Evolutionary conservation across 2,797 vertebrate genomes (phyloP).

Genomic region (Aphelocoma californica): DNA sequence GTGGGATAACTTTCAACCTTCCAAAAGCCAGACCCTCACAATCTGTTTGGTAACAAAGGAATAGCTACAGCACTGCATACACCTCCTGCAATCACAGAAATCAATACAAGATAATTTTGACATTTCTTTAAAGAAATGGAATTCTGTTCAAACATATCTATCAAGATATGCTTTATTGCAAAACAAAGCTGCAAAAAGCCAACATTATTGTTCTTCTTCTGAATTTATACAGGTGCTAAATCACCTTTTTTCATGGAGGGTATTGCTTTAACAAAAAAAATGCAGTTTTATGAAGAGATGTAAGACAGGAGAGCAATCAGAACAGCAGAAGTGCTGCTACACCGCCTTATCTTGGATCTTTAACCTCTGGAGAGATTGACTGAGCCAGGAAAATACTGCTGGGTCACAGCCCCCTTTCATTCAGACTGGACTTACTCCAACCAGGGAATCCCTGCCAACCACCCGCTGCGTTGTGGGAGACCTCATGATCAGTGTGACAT

Average conservation of each 20-base stretch:
- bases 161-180: neutral
- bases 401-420: neutral
- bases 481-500: neutral
- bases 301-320: neutral
- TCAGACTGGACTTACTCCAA: neutral
- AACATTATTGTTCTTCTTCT: neutral
- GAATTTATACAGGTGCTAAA: neutral
- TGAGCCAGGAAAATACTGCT: neutral
- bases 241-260: neutral
- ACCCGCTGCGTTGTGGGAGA: neutral
- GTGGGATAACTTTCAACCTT: neutral
- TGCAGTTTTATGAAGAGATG: neutral
- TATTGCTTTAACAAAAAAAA: neutral
- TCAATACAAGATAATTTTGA: neutral
- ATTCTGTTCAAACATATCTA: neutral
- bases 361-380: neutral
- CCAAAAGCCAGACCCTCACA: neutral
- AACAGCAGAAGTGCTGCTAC: neutral
- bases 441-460: neutral
- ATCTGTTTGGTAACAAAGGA: neutral
- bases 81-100: neutral
- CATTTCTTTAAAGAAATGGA: neutral
- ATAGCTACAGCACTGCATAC: neutral
- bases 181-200: neutral
- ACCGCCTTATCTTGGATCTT: neutral